A percentile compares a stretch with the other conserved stretches of the same genome.
phyloP scores from a whole-genome alignment of 2,888 invertebrate genomes.

The Tachina grossa region DNA sequence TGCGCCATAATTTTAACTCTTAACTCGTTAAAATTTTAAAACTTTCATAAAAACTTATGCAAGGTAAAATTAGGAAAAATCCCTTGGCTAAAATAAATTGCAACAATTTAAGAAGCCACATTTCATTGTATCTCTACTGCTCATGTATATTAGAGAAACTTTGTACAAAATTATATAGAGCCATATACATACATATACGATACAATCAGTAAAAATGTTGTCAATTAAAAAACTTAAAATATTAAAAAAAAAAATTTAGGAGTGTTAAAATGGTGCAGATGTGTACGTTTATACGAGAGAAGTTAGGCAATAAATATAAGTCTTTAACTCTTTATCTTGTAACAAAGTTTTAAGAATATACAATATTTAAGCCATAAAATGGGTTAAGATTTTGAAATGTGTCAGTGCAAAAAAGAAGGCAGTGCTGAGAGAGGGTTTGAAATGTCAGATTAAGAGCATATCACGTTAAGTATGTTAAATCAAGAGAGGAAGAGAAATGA shows the following conservation, averaged over 20 bases:
- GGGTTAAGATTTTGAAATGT: background rate
- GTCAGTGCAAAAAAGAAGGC: background rate
- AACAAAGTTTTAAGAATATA: slow-evolving; percentile 1
- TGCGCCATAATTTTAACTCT: slow-evolving; percentile 30
- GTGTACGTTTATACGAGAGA: background rate
- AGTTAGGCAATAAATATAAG: background rate
- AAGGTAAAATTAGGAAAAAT: slow-evolving; percentile 29
- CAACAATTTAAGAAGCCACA: slow-evolving; percentile 15
- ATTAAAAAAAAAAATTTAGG: background rate
- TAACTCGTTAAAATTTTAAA: slow-evolving; percentile 52
- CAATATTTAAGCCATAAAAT: background rate
- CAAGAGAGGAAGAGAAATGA: no score
- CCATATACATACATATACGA: background rate
- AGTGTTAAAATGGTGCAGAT: slow-evolving; percentile 3
- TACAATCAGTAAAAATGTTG: slow-evolving; percentile 28
- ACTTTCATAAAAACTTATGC: slow-evolving; percentile 7
- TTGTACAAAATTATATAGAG: slow-evolving; percentile 6
- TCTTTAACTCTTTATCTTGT: background rate
- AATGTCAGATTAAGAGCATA: no score
- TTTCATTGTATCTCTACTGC: slow-evolving; percentile 21
- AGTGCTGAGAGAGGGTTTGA: background rate
- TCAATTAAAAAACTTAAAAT: slow-evolving; percentile 22
- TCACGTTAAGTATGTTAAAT: no score
- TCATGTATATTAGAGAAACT: background rate
- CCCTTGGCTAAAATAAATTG: slow-evolving; percentile 6